These are phyloP conservation scores for Pseudochirops corinnae DNA, from an alignment of 2,797 vertebrate genomes.

Conservation along the genomic window DNA sequence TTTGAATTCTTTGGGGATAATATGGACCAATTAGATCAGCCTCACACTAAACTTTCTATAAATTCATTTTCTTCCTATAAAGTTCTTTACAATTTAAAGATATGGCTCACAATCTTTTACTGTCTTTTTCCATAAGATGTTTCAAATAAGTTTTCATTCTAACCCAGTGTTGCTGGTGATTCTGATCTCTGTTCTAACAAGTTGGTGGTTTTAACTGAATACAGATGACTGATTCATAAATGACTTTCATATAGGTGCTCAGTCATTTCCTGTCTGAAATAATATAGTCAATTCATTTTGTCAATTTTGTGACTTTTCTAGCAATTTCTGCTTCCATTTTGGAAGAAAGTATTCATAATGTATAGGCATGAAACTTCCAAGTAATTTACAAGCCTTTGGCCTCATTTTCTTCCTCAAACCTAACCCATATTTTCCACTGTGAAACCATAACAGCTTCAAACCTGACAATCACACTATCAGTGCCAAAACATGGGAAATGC, in stretches of 20 bases:
- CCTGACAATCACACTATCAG: background rate
- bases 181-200: background rate
- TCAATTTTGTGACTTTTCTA: background rate
- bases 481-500: background rate
- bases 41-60: background rate
- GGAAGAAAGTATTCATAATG: background rate
- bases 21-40: background rate
- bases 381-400: background rate
- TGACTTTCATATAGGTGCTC: background rate
- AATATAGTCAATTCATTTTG: background rate
- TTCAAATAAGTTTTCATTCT: background rate
- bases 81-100: background rate
- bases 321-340: background rate
- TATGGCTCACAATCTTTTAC: background rate
- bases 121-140: background rate
- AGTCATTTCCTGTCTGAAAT: background rate
- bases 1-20: background rate
- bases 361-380: background rate
- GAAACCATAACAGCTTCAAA: background rate
- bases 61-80: background rate
- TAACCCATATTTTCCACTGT: background rate
- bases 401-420: background rate
- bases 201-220: background rate
- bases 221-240: background rate
- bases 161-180: background rate